Evolutionary conservation across 2,888 invertebrate species (phyloP).

Genomic region (Apeira syringaria): DNA sequence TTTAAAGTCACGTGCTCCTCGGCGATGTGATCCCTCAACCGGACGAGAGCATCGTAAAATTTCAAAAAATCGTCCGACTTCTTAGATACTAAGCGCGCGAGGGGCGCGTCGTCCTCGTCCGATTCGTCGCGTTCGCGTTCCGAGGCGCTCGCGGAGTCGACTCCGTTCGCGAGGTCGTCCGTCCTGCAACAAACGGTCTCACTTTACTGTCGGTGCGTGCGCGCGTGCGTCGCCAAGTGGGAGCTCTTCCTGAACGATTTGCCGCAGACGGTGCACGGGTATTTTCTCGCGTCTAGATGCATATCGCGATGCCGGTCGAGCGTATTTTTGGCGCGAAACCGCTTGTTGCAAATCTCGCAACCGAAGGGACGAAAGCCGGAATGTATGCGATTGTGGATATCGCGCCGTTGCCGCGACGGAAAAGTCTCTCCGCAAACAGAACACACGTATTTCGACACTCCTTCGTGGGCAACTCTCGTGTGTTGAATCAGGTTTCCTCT

Average conservation of each 20-base stretch:
- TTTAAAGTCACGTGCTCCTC: constrained; percentile 17
- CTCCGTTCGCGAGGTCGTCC: not conserved
- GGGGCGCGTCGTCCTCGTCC: constrained; percentile 15
- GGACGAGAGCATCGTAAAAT: constrained; percentile 57
- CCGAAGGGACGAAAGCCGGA: constrained; percentile 69
- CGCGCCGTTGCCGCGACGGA: constrained; percentile 61
- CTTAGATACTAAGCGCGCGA: constrained; percentile 3
- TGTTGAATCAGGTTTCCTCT: constrained; percentile 71
- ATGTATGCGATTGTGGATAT: constrained; percentile 68
- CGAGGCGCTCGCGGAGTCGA: not conserved
- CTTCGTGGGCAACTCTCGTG: constrained; percentile 62
- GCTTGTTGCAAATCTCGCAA: constrained; percentile 66
- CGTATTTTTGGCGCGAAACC: constrained; percentile 56
- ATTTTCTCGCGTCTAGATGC: constrained; percentile 55
- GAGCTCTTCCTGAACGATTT: constrained; percentile 56
- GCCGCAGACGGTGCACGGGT: constrained; percentile 56
- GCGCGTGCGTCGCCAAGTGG: constrained; percentile 61
- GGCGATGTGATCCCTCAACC: constrained; percentile 58
- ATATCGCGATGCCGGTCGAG: constrained; percentile 55
- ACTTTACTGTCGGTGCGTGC: constrained; percentile 50
- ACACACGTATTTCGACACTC: constrained; percentile 67
- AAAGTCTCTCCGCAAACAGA: constrained; percentile 74
- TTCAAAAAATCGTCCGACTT: constrained; percentile 17
- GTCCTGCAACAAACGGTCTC: constrained; percentile 18
- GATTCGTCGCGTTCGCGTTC: too few species aligned